Percentiles rank a stretch among this genome's conserved stretches.
Conservation (phyloP, 2,797 vertebrate genomes). For the Darevskia mixta region DNA sequence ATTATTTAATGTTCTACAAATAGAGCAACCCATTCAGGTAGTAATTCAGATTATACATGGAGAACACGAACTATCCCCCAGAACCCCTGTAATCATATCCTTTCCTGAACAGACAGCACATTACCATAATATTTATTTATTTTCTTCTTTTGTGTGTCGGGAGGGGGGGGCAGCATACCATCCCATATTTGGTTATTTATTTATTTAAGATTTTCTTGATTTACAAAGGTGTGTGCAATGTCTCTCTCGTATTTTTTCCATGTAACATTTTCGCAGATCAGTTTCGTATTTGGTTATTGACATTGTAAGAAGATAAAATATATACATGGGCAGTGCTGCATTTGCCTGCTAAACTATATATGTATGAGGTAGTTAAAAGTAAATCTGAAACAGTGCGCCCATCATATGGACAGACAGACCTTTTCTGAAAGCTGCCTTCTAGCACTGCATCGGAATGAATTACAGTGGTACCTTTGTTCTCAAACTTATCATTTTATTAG, state of each 20-base stretch:
- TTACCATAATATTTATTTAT: constrained; percentile 24
- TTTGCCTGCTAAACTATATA: neutral
- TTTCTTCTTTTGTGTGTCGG: neutral
- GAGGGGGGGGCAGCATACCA: neutral
- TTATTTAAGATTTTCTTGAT: too few relatives aligned
- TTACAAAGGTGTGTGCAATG: too few relatives aligned
- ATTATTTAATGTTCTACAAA: constrained; percentile 63
- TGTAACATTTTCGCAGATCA: too few relatives aligned
- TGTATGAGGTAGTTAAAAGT: neutral
- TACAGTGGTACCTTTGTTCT: too few relatives aligned
- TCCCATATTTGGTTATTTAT: neutral
- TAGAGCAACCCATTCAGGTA: constrained; percentile 58
- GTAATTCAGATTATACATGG: constrained; percentile 48
- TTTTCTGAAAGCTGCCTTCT: neutral
- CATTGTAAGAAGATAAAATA: neutral
- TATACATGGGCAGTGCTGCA: too few relatives aligned
- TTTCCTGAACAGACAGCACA: neutral
- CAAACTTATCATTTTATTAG: too few relatives aligned
- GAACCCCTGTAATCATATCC: constrained; percentile 42
- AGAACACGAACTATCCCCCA: constrained; percentile 37
- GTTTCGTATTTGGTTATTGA: neutral
- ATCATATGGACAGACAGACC: neutral
- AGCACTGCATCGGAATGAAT: neutral
- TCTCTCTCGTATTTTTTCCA: too few relatives aligned
- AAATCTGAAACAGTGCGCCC: neutral